Base-by-base conservation (phyloP, 2,113 vertebrate genomes). In the Eulemur rufifrons region DNA sequence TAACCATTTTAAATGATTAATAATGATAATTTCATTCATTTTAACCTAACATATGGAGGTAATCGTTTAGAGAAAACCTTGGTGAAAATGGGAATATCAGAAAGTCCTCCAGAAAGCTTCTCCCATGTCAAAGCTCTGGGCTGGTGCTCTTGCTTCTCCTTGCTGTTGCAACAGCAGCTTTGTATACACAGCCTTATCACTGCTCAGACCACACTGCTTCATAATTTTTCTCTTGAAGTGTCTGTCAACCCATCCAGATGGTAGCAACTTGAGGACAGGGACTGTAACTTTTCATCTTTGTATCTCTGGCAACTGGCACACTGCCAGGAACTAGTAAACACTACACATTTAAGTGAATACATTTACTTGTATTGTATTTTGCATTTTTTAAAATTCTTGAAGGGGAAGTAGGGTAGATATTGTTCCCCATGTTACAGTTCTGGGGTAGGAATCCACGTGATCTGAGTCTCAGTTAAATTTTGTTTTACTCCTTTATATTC, bases 131-230 rank as follows among this genome's bases (percentile, higher is more conserved):
- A 13, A 94, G 54, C 27, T 69, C 17, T 25, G 54, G 29, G 6
- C 37, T 80, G 64, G 12, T 20, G n/a, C 3, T 45, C 11, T n/a
- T 61, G 34, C 17, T 23, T 29, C 45, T 37, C 32, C 45, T 17
- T 37, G 71, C 47, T 89, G 66, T 91, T 95, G 47, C 86, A 54
- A 91, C 69, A 94, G 96, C 63, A 97, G 93, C 39, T 20, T 13
- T 61, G 83, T 14, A 39, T 18, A 39, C 45, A 21, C 1, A 37
- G 64, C 89, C 29, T 59, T 25, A 78, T 83, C 86, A 83, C 45
- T 23, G 10, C 20, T 50, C 54, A 83, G 56, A 82, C 27, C 21
- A 32, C 15, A 23, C 1, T 47, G 73, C 56, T 84, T 91, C 66
- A 39, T 81, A 52, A 87, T 50, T 96, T 88, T 89, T 47, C 37